Percentiles rank a stretch among this genome's conserved stretches.
phyloP scores from a whole-genome alignment of 2,888 invertebrate genomes.

The Drosophila paucipuncta region DNA sequence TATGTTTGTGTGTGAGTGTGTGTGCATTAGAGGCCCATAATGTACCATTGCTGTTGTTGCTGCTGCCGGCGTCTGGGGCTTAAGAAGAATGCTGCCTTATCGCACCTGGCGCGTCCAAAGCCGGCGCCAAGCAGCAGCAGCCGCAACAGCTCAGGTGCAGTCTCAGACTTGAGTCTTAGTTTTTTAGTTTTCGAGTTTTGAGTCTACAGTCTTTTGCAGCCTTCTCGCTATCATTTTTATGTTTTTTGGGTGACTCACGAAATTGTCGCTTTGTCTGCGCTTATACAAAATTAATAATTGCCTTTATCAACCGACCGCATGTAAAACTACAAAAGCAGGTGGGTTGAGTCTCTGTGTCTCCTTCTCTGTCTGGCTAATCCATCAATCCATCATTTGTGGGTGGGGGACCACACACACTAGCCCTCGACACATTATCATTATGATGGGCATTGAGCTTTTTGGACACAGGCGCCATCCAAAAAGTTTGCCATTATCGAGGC shows the following conservation, averaged over 20 bases:
- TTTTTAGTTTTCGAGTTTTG: neutral
- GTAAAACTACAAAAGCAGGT: slow-evolving; percentile 64
- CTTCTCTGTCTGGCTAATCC: slow-evolving; percentile 54
- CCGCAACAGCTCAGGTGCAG: slow-evolving; percentile 59
- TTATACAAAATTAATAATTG: slow-evolving; percentile 76
- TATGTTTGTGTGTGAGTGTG: slow-evolving; percentile 29
- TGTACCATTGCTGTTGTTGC: slow-evolving; percentile 34
- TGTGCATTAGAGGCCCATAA: slow-evolving; percentile 75
- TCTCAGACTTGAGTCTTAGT: slow-evolving; percentile 32
- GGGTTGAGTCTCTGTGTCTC: slow-evolving; percentile 21
- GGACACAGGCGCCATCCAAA: slow-evolving; percentile 66
- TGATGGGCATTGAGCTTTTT: slow-evolving; percentile 45
- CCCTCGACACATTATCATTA: slow-evolving; percentile 22
- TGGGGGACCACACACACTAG: slow-evolving; percentile 58
- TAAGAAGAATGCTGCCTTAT: slow-evolving; percentile 76
- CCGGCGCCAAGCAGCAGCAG: slow-evolving; percentile 68
- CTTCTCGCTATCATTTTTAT: slow-evolving; percentile 58
- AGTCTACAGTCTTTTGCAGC: slow-evolving; percentile 10
- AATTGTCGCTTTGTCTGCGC: slow-evolving; percentile 51
- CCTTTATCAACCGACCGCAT: slow-evolving; percentile 62
- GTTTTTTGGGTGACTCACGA: slow-evolving; percentile 72
- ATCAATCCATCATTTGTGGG: slow-evolving; percentile 50
- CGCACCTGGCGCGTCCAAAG: slow-evolving; percentile 75
- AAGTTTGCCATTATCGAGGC: slow-evolving; percentile 68
- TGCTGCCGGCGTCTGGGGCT: slow-evolving; percentile 62